Conservation (phyloP, 2,113 vertebrate species). For the Phalacrocorax brasilianus region DNA sequence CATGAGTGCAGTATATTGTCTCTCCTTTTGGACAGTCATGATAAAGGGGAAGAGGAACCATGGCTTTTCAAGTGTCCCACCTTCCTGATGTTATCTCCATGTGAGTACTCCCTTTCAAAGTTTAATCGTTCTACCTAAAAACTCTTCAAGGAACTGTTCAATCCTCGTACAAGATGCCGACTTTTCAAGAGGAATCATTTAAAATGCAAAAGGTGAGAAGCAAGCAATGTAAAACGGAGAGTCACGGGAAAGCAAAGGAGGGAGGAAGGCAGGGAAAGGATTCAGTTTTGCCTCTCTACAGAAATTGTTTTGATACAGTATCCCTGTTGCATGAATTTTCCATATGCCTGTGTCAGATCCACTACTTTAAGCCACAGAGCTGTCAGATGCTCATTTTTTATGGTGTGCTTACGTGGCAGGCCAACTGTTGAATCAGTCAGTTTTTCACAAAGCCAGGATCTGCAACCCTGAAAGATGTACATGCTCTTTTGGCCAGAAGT, state of each 20-base stretch:
- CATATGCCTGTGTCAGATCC: conserved; percentile 47
- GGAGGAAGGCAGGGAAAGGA: not conserved
- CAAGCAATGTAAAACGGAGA: not conserved
- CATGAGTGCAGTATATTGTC: fast-evolving
- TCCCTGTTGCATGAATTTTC: conserved; percentile 57
- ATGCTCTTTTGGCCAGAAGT: not conserved
- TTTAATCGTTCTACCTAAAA: not conserved
- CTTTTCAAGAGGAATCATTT: not conserved
- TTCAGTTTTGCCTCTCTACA: not conserved
- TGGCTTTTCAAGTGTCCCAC: not conserved
- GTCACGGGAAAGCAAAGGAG: not conserved
- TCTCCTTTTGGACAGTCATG: not conserved
- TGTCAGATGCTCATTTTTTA: conserved; percentile 42
- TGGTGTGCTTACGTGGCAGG: conserved; percentile 34
- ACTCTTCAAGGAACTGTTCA: not conserved
- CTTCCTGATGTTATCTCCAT: not conserved
- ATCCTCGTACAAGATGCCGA: not conserved
- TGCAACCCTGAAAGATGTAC: not conserved
- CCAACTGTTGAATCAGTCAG: conserved; percentile 13
- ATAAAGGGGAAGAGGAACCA: not conserved
- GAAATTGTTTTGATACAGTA: conserved; percentile 52
- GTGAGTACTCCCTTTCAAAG: not conserved
- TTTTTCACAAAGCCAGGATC: not conserved
- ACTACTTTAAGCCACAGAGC: conserved; percentile 43
- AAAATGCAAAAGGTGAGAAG: not conserved